phyloP scores from a whole-genome alignment of 2,797 vertebrate genomes.

The Anguilla obscura region DNA sequence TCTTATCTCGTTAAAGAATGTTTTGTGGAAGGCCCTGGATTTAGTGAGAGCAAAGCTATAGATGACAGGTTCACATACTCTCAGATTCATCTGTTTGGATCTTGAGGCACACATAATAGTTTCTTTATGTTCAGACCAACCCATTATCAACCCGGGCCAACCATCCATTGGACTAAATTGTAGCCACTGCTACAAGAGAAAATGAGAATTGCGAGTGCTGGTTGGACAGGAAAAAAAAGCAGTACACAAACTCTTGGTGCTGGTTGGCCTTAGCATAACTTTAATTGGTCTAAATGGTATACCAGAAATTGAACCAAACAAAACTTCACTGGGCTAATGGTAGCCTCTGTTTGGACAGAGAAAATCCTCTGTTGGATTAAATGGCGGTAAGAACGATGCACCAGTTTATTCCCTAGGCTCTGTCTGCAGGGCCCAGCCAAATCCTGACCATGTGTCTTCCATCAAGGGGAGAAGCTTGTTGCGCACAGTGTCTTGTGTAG shows the following conservation, averaged over 20 bases:
- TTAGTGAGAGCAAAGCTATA: constrained; percentile 62
- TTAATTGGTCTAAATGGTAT: constrained; percentile 18
- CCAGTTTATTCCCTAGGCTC: constrained; percentile 30
- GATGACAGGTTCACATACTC: constrained; percentile 51
- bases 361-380: constrained; percentile 20
- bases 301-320: not conserved
- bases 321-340: not conserved
- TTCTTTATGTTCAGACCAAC: constrained; percentile 3
- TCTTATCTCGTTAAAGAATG: constrained; percentile 70
- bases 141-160: not conserved
- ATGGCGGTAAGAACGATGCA: not conserved
- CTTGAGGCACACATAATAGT: not conserved
- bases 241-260: not conserved
- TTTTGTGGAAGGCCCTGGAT: constrained; percentile 57
- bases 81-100: constrained; percentile 41
- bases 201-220: not conserved
- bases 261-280: not conserved
- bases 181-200: not conserved
- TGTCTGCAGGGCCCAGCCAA: constrained; percentile 34
- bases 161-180: constrained; percentile 10
- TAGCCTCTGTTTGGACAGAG: not conserved
- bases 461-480: constrained; percentile 31
- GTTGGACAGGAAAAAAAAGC: not conserved
- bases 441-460: constrained; percentile 43
- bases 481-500: constrained; percentile 28